A percentile compares a stretch with the other conserved stretches of the same genome.
Conservation (phyloP, 2,113 vertebrate species). For the Atlantisia rogersi region DNA sequence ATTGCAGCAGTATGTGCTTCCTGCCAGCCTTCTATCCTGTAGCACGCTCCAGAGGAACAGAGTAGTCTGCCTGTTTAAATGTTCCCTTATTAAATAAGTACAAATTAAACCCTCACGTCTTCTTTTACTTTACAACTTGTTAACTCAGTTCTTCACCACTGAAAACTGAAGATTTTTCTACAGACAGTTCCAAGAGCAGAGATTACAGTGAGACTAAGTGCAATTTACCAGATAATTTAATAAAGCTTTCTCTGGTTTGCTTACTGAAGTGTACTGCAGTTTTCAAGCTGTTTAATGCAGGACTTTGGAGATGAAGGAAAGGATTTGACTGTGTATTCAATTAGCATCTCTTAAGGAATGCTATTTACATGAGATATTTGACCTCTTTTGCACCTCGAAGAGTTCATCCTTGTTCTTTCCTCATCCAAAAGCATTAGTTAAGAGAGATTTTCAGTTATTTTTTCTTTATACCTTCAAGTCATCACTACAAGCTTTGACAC, state of each 20-base stretch:
- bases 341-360: constrained; percentile 13
- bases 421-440: constrained; percentile 36
- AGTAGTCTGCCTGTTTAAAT: neutral
- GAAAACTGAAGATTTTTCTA: neutral
- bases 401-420: neutral
- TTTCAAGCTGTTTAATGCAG: constrained; percentile 8
- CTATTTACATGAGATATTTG: neutral
- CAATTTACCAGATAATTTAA: neutral
- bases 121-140: neutral
- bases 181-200: neutral
- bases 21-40: neutral
- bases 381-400: neutral
- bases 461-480: constrained; percentile 29
- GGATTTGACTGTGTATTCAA: neutral
- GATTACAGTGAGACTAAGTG: neutral
- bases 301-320: neutral
- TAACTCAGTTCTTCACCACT: neutral
- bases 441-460: constrained; percentile 15
- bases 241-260: constrained; percentile 15
- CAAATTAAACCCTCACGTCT: neutral
- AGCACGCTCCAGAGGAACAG: neutral
- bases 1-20: neutral
- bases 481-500: constrained; percentile 50
- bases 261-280: neutral
- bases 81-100: neutral